Conservation (phyloP, 2,888 invertebrate species). For the Leucophenga maculata region DNA sequence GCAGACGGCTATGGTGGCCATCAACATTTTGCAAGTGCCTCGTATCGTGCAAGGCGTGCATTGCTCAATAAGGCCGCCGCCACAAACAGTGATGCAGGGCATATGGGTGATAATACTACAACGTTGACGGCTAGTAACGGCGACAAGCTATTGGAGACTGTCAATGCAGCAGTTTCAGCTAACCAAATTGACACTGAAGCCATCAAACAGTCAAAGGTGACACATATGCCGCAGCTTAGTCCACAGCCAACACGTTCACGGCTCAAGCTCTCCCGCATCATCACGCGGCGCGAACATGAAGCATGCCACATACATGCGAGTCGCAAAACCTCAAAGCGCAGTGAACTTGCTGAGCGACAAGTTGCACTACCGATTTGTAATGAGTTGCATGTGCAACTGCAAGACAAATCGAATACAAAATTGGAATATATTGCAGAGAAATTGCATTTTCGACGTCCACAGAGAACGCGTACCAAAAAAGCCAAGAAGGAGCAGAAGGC, state of each 20-base stretch:
- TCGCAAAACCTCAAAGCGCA: neutral
- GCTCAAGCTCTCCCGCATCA: slow-evolving; percentile 63
- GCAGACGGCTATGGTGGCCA: slow-evolving; percentile 38
- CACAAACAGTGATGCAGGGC: slow-evolving; percentile 34
- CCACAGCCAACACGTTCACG: slow-evolving; percentile 45
- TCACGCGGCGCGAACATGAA: slow-evolving; percentile 55
- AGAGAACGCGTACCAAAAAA: neutral
- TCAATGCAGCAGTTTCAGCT: neutral
- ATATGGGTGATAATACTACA: neutral
- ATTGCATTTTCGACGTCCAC: neutral
- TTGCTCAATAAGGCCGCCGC: slow-evolving; percentile 39
- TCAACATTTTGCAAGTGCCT: slow-evolving; percentile 35
- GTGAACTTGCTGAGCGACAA: neutral
- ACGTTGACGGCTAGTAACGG: neutral
- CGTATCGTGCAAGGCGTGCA: slow-evolving; percentile 54
- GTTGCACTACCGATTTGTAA: neutral
- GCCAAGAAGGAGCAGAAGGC: neutral
- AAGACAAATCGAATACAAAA: neutral
- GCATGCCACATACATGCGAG: neutral
- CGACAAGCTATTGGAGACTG: too few species aligned
- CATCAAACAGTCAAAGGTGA: neutral
- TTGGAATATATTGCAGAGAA: neutral
- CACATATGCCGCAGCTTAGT: neutral
- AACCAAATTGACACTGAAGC: slow-evolving; percentile 31
- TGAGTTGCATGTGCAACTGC: neutral